These are phyloP conservation scores for Parazoanthus atlanticus DNA, from an alignment of 92 coral and sea anemone species.

Conservation along the genomic window DNA sequence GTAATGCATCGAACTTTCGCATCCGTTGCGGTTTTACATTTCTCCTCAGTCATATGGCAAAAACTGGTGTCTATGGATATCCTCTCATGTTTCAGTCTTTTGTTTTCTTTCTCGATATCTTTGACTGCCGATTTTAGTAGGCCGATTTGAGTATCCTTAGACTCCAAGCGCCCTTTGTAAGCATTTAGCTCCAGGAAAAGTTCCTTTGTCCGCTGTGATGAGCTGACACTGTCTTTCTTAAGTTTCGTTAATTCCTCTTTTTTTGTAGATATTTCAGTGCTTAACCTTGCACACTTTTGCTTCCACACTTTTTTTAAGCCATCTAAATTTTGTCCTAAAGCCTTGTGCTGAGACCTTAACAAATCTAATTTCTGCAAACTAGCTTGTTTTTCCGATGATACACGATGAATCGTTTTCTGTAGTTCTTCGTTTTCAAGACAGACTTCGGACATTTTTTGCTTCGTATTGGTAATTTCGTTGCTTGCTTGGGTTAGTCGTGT, in stretches of 20 bases:
- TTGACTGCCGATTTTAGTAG: constrained; percentile 29
- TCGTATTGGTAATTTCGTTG: not conserved
- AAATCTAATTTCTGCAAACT: not conserved
- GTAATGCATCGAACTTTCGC: constrained; percentile 13
- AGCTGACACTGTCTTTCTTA: not conserved
- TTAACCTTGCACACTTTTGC: constrained; percentile 18
- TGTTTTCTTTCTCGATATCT: constrained; percentile 41
- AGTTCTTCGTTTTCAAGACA: constrained; percentile 7
- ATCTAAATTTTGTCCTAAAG: not conserved
- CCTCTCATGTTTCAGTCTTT: constrained; percentile 30
- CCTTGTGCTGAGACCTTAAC: constrained; percentile 6
- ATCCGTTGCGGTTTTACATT: constrained; percentile 5
- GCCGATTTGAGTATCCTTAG: constrained; percentile 38
- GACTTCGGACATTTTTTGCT: constrained; percentile 8
- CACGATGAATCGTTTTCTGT: not conserved
- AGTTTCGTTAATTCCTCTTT: not conserved
- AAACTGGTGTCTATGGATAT: constrained; percentile 4
- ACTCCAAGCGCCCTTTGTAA: constrained; percentile 28
- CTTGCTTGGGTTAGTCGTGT: constrained; percentile 1
- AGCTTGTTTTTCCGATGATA: constrained; percentile 15
- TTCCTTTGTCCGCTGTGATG: not conserved
- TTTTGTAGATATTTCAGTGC: not conserved
- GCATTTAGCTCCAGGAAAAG: constrained; percentile 35
- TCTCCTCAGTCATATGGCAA: constrained; percentile 29
- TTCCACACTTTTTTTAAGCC: constrained; percentile 20